These are phyloP conservation scores for Drosophila virilis DNA, from an alignment of 1,140 invertebrate species.

Conservation along the genomic window DNA sequence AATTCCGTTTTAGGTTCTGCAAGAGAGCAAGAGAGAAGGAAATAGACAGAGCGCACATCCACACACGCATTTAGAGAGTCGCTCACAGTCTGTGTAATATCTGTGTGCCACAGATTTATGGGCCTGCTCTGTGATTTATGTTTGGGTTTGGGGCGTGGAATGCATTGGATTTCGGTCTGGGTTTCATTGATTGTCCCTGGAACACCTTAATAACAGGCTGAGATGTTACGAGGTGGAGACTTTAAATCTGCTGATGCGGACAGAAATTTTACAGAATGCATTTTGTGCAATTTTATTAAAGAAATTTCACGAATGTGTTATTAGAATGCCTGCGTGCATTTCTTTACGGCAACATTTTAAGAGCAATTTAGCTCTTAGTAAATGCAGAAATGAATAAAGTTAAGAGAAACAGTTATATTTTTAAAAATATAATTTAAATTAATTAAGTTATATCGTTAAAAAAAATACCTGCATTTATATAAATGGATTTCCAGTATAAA, in stretches of 20 bases:
- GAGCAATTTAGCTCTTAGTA: too few species aligned
- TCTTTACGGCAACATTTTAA: too few species aligned
- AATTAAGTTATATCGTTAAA: too few species aligned
- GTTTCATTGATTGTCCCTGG: slow-evolving; percentile 25
- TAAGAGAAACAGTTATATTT: too few species aligned
- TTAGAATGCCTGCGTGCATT: too few species aligned
- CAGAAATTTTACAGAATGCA: too few species aligned
- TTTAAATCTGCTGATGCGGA: background rate
- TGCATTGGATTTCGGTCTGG: slow-evolving; percentile 20
- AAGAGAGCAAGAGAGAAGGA: slow-evolving; percentile 17
- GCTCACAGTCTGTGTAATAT: slow-evolving; percentile 39
- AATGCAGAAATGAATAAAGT: too few species aligned
- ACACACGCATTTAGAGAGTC: slow-evolving; percentile 29
- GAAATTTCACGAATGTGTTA: background rate
- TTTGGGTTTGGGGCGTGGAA: slow-evolving; percentile 14
- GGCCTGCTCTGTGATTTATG: slow-evolving; percentile 64
- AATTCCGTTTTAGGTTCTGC: slow-evolving; percentile 87
- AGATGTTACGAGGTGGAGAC: slow-evolving; percentile 39
- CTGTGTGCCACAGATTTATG: slow-evolving; percentile 70
- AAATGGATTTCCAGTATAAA: too few species aligned
- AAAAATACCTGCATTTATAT: too few species aligned
- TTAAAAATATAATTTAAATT: too few species aligned
- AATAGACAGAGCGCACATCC: slow-evolving; percentile 26
- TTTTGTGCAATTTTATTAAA: too few species aligned
- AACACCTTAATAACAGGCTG: slow-evolving; percentile 18